These are phyloP conservation scores for Bombus waltoni DNA, from an alignment of 1,140 invertebrate species.

Conservation along the genomic window DNA sequence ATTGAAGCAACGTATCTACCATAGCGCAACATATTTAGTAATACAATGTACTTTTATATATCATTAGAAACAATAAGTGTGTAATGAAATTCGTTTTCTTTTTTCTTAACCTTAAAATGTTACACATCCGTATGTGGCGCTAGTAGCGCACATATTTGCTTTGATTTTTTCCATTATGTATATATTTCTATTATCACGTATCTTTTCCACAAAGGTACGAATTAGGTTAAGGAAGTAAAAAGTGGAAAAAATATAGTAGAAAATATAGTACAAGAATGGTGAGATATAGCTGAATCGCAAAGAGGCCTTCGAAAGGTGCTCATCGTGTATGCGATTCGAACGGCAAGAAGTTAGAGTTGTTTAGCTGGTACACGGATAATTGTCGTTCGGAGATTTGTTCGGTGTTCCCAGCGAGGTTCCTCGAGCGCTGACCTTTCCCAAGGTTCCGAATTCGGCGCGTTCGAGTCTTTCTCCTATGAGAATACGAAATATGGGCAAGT, in stretches of 20 bases:
- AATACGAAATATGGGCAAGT: neutral
- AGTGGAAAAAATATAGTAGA: no score
- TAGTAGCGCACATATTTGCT: no score
- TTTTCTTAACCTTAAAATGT: no score
- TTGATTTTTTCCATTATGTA: no score
- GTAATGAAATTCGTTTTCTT: no score
- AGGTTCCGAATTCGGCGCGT: conserved; percentile 9
- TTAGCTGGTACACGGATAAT: neutral
- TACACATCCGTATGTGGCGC: no score
- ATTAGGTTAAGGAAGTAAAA: no score
- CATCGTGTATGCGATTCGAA: neutral
- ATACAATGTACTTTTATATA: neutral
- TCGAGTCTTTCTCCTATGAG: neutral
- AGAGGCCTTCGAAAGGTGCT: neutral
- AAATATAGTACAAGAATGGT: no score
- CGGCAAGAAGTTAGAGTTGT: neutral
- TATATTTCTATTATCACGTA: no score
- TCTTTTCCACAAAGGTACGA: no score
- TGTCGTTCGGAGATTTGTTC: no score
- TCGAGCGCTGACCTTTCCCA: conserved; percentile 9
- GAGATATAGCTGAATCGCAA: neutral
- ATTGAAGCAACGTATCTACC: neutral
- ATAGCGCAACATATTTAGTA: neutral
- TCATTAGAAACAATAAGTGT: no score
- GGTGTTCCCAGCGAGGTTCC: neutral